A percentile compares a stretch with the other conserved stretches of the same genome.
phyloP scores from a whole-genome alignment of 2,113 vertebrate genomes.

The Dicaeum eximium region DNA sequence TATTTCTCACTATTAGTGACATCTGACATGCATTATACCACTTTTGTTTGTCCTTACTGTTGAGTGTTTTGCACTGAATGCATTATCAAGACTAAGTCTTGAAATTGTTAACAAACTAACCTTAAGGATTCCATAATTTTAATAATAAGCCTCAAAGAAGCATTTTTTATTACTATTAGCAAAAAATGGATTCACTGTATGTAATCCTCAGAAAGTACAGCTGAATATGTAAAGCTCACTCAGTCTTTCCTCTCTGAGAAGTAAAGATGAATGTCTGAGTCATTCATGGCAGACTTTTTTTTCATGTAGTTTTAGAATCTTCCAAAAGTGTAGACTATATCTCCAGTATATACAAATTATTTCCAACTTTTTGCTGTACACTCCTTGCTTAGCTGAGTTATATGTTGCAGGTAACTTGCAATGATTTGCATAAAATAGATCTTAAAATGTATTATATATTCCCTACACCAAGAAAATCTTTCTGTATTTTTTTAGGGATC shows the following conservation, averaged over 20 bases:
- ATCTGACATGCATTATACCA: not conserved
- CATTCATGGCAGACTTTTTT: not conserved
- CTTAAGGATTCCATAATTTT: not conserved
- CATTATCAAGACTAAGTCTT: not conserved
- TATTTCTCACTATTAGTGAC: not conserved
- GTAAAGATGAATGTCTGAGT: not conserved
- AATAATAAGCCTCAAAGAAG: not conserved
- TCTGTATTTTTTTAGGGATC: conserved; percentile 75
- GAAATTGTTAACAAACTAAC: not conserved
- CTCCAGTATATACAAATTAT: not conserved
- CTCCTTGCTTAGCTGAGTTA: not conserved
- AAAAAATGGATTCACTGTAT: not conserved
- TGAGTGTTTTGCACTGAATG: not conserved
- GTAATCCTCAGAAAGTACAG: not conserved
- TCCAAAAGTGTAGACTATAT: not conserved
- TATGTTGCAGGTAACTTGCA: not conserved
- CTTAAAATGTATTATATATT: not conserved
- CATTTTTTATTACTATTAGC: not conserved
- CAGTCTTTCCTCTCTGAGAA: not conserved
- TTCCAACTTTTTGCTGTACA: not conserved
- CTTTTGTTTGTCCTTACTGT: not conserved
- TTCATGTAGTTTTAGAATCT: not conserved
- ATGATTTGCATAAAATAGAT: not conserved
- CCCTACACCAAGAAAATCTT: not conserved
- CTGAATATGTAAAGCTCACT: not conserved